A percentile compares a stretch with the other conserved stretches of the same genome.
phyloP scores from a whole-genome alignment of 2,888 invertebrate genomes.

The Chirona hameri region DNA sequence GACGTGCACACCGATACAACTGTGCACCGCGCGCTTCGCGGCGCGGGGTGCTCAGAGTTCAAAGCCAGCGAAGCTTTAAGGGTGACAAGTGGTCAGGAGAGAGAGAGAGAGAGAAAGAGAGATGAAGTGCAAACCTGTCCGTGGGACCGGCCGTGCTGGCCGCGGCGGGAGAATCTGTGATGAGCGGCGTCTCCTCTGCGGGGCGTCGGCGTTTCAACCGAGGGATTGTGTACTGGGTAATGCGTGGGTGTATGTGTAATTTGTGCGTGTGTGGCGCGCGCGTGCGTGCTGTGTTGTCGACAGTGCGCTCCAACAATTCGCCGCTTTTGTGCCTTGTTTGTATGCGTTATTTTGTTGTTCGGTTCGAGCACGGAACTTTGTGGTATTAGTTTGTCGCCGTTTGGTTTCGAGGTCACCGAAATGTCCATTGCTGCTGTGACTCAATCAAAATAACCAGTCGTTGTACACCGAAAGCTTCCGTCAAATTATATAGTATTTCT shows the following conservation, averaged over 20 bases:
- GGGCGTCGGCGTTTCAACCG: neutral
- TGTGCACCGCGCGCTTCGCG: no score
- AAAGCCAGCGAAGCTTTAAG: slow-evolving; percentile 3
- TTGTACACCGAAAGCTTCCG: neutral
- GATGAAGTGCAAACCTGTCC: slow-evolving; percentile 1
- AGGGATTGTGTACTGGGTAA: no score
- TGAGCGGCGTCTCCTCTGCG: neutral
- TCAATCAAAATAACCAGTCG: neutral
- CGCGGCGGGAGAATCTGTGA: neutral
- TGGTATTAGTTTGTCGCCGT: neutral
- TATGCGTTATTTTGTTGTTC: neutral
- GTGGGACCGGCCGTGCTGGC: neutral
- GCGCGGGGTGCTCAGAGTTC: neutral
- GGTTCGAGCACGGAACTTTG: neutral
- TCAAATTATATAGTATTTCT: no score
- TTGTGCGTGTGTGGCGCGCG: neutral
- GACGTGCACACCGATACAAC: no score
- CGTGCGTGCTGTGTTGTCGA: neutral
- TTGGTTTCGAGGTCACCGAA: neutral
- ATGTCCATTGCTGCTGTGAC: neutral
- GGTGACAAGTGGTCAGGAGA: neutral
- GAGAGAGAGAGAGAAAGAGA: neutral
- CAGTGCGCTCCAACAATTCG: neutral
- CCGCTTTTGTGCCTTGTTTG: neutral
- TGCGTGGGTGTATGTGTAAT: neutral